These are phyloP conservation scores for Buphagus erythrorhynchus DNA, from an alignment of 2,797 vertebrate species.

Conservation along the genomic window DNA sequence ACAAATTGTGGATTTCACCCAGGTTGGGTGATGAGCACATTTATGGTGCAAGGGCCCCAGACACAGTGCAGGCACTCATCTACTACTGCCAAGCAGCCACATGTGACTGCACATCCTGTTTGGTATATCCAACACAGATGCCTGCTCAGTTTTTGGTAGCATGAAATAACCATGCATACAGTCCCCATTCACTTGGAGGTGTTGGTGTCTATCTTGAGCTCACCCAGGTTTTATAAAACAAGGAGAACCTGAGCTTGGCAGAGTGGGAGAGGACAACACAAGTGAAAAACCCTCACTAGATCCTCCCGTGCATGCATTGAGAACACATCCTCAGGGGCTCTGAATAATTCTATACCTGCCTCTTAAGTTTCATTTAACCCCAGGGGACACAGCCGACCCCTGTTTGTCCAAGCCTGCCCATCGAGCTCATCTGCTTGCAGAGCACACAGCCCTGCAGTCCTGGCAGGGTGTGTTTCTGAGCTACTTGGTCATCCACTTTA, in stretches of 20 bases:
- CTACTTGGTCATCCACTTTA: background rate
- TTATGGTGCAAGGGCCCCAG: background rate
- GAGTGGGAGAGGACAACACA: background rate
- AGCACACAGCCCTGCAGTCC: background rate
- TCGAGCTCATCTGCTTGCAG: background rate
- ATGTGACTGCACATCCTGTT: accelerated
- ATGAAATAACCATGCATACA: background rate
- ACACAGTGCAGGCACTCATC: accelerated
- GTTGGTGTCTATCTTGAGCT: background rate
- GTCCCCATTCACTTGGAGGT: background rate
- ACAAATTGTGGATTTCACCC: background rate
- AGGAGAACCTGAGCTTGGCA: background rate
- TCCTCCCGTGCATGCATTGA: background rate
- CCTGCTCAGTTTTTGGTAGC: background rate
- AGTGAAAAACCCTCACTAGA: background rate
- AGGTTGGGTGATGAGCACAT: background rate
- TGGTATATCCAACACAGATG: background rate
- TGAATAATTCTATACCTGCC: background rate
- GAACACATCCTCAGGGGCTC: background rate
- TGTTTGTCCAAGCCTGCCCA: background rate
- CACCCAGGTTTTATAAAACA: background rate
- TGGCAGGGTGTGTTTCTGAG: background rate
- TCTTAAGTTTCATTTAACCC: background rate
- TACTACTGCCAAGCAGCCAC: background rate
- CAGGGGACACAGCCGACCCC: background rate